Evolutionary conservation across 2,888 invertebrate species (phyloP).

Genomic region (Chloromyia formosa): DNA sequence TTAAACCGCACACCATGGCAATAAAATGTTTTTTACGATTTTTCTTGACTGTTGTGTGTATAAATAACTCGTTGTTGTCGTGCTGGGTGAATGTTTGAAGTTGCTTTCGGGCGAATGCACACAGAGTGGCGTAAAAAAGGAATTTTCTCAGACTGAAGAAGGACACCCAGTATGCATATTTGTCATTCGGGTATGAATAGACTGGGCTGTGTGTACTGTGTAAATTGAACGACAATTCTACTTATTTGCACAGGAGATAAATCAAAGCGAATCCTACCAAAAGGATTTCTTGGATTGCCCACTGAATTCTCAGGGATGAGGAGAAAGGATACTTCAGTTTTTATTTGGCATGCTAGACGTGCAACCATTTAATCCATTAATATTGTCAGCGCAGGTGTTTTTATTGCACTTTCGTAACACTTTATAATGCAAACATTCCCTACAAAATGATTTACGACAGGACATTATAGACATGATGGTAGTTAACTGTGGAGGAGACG

Average conservation of each 20-base stretch:
- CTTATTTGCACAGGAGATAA: slow-evolving; percentile 33
- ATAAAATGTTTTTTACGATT: slow-evolving; percentile 41
- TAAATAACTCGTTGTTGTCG: slow-evolving; percentile 14
- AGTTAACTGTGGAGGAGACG: slow-evolving; percentile 20
- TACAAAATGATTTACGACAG: slow-evolving; percentile 47
- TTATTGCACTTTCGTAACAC: slow-evolving; percentile 47
- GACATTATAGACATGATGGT: slow-evolving; percentile 44
- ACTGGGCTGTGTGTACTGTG: not conserved
- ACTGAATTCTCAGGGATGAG: not conserved
- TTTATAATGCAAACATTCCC: slow-evolving; percentile 48
- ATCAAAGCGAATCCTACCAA: slow-evolving; percentile 35
- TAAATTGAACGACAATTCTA: slow-evolving; percentile 35
- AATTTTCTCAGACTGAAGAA: not conserved
- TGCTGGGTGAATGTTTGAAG: not conserved
- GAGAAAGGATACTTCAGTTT: slow-evolving; percentile 8
- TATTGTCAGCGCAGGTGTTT: slow-evolving; percentile 48
- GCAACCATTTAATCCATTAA: slow-evolving; percentile 46
- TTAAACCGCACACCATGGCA: slow-evolving; percentile 41
- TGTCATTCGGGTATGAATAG: not conserved
- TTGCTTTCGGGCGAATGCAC: not conserved
- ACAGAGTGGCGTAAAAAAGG: not conserved
- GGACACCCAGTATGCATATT: slow-evolving; percentile 2
- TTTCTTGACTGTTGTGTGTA: not conserved
- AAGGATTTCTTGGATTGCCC: slow-evolving; percentile 6
- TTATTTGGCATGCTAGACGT: slow-evolving; percentile 22